Evolutionary conservation across 2,113 vertebrate species (phyloP).

Genomic region (Amblyopsis rosae): DNA sequence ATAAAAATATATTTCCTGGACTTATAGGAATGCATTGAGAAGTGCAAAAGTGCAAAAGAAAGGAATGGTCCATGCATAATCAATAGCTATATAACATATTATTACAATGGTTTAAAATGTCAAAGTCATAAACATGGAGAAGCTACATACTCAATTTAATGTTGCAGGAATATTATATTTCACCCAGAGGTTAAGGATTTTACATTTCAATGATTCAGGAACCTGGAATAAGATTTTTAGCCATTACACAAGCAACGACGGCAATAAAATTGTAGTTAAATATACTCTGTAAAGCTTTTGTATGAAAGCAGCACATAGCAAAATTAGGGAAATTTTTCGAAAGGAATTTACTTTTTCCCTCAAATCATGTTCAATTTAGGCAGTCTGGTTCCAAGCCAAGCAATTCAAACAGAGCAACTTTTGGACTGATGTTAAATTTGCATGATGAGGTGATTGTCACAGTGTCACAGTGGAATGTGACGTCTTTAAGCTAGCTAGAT

Average conservation of each 20-base stretch:
- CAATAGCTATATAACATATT: slow-evolving; percentile 23
- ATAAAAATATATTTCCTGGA: slow-evolving; percentile 20
- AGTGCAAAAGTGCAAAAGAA: slow-evolving; percentile 55
- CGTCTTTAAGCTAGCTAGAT: slow-evolving; percentile 37
- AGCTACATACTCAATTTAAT: not conserved
- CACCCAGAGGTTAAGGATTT: slow-evolving; percentile 20
- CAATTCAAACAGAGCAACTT: slow-evolving; percentile 28
- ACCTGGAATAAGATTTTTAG: slow-evolving; percentile 6
- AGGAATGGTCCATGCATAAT: slow-evolving; percentile 44
- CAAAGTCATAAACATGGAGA: not conserved
- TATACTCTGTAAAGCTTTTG: slow-evolving; percentile 23
- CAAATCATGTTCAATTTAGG: slow-evolving; percentile 23
- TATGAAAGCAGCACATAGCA: slow-evolving; percentile 26
- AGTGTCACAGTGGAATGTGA: slow-evolving; percentile 71
- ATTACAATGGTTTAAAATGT: slow-evolving; percentile 14
- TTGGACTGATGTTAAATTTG: slow-evolving; percentile 21
- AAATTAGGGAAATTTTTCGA: slow-evolving; percentile 29
- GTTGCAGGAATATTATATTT: slow-evolving; percentile 29
- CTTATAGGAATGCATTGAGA: slow-evolving; percentile 20
- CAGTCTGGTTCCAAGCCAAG: slow-evolving; percentile 38
- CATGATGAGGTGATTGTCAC: slow-evolving; percentile 66
- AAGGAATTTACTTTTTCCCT: slow-evolving; percentile 28
- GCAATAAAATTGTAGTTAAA: slow-evolving; percentile 22
- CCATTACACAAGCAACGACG: slow-evolving; percentile 40
- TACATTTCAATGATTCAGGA: slow-evolving; percentile 15